Base-by-base conservation (phyloP, 2,113 vertebrate genomes). In the Ibidorhyncha struthersii region DNA sequence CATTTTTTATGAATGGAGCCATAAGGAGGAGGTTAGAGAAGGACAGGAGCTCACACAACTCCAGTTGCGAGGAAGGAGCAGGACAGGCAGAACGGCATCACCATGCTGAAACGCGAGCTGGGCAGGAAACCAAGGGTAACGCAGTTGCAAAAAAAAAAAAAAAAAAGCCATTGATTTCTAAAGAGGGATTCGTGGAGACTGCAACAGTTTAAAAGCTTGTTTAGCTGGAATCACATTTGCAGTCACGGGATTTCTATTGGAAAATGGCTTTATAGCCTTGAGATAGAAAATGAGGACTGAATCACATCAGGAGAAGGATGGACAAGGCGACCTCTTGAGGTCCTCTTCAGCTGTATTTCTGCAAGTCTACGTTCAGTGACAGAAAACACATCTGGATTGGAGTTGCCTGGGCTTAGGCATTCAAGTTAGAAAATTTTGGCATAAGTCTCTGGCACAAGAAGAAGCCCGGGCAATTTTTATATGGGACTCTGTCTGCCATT, bases 1-100 rank as follows among this genome's bases (percentile, higher is more conserved):
- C 40, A 10, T 63, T 95, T 84, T 93, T 93, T 96, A 80, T 87
- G 83, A 96, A 96, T 94, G 70, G 23, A 96, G 32, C 58, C 70
- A 4, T 18, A 82, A 62, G 70, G 45, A 86, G 47, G 71, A 73
- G 66, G 55, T 55, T 77, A 73, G 77, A 29, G 50, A 86, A 83
- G 43, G 86, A 84, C 52, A 80, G 74, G 53, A 76, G 45, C 58
- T 74, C 4, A 4, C 47, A 40, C 69, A 61, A 52, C 73, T 90
- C 79, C 34, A 43, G 0, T 5, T 10, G 19, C 0, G 0, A 73
- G 72, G 72, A 83, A 69, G 7, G n/a, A 55, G 71, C 58, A 59
- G 59, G 55, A 41, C 22, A 56, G 53, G 49, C 70, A 65, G 91
- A 79, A 85, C 14, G 70, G 71, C 36, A 79, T 32, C 30, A 20